Evolutionary conservation across 2,797 vertebrate species (phyloP).

Genomic region (Cyprinodon diabolis): DNA sequence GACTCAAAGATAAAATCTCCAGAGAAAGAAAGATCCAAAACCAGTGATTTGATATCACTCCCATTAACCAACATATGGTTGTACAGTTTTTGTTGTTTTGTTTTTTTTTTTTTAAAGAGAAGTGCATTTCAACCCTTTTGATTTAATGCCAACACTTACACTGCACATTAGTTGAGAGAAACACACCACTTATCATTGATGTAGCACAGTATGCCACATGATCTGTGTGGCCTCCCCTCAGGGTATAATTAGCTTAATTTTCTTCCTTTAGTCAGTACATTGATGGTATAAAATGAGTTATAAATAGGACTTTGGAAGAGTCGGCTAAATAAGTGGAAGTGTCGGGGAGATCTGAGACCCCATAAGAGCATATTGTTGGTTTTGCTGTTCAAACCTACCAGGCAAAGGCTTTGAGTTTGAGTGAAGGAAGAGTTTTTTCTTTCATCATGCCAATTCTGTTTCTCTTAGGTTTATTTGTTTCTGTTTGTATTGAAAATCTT

Average conservation of each 20-base stretch:
- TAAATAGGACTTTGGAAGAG: neutral
- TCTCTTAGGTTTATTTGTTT: neutral
- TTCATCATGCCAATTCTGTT: constrained; percentile 1
- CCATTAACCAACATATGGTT: too few relatives aligned
- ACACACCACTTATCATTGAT: neutral
- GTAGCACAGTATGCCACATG: neutral
- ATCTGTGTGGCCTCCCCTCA: constrained; percentile 3
- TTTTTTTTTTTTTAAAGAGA: too few relatives aligned
- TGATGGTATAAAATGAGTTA: neutral
- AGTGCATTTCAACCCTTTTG: neutral
- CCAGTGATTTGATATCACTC: too few relatives aligned
- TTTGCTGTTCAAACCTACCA: neutral
- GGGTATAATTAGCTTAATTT: neutral
- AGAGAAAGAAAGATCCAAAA: too few relatives aligned
- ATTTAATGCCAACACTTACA: neutral
- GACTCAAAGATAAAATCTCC: too few relatives aligned
- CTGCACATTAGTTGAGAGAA: neutral
- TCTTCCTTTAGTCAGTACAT: neutral
- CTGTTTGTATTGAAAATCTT: constrained; percentile 1
- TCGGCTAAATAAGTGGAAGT: neutral
- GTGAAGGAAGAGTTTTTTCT: neutral
- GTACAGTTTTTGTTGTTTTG: too few relatives aligned
- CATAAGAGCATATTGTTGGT: neutral
- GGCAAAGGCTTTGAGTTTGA: constrained; percentile 1
- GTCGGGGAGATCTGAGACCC: constrained; percentile 10